Percentiles rank a stretch among this genome's conserved stretches.
Evolutionary conservation across 2,797 vertebrate genomes (phyloP).

Genomic region (Cirrhinus mrigala): DNA sequence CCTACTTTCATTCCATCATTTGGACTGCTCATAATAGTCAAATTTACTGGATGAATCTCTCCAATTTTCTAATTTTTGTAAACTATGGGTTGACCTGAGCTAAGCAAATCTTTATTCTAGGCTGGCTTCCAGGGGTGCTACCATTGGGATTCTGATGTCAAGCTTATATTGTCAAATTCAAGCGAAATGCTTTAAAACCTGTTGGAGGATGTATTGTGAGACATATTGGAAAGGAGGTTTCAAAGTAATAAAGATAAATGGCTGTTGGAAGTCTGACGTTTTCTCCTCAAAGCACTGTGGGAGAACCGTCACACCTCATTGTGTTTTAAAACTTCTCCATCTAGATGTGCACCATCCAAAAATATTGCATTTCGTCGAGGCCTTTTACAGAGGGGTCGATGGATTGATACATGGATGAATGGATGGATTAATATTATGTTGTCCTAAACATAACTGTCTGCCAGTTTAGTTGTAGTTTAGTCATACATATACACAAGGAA

Average conservation of each 20-base stretch:
- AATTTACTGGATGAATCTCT: no score
- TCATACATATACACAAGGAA: conserved; percentile 77
- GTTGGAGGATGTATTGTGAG: conserved; percentile 6
- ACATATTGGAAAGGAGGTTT: conserved; percentile 61
- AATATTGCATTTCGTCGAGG: neutral
- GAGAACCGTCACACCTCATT: conserved; percentile 48
- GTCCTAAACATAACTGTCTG: conserved; percentile 54
- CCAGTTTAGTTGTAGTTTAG: conserved; percentile 68
- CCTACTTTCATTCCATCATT: neutral
- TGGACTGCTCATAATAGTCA: neutral
- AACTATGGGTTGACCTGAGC: no score
- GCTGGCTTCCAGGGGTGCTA: conserved; percentile 68
- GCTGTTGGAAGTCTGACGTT: conserved; percentile 66
- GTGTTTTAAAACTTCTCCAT: conserved; percentile 56
- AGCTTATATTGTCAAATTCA: conserved; percentile 7
- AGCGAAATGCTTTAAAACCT: neutral
- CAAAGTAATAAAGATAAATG: conserved; percentile 76
- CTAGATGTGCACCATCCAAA: conserved; percentile 39
- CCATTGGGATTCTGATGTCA: conserved; percentile 64
- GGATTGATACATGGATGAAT: neutral
- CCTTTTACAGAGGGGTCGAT: neutral
- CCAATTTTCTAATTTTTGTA: no score
- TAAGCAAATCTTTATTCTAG: conserved; percentile 25
- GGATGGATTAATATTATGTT: conserved; percentile 21
- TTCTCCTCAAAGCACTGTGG: conserved; percentile 52